Base-by-base conservation (phyloP, 2,797 vertebrate genomes). In the Phataginus tetradactyla region DNA sequence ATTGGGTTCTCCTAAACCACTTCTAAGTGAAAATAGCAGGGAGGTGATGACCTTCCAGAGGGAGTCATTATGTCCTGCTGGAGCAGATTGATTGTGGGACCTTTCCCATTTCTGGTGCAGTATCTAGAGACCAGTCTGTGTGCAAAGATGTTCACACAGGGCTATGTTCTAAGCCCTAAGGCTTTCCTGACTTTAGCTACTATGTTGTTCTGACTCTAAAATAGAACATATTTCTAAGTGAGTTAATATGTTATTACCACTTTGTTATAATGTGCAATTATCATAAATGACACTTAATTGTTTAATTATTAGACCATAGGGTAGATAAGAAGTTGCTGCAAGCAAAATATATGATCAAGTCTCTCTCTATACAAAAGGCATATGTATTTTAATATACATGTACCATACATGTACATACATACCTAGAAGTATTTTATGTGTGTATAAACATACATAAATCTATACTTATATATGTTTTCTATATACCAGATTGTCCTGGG, bases 211-310 rank as follows among this genome's bases (percentile, higher is more conserved):
- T 61, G 55, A 94, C 90, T 97, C 8, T 97, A 96, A 97, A 97
- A 53, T 20, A 94, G 97, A 95, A 66, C 83, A 29, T 66, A 85
- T 94, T 98, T 98, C 94, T 96, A 87, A 91, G 85, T 92, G 81
- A 97, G 96, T 89, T 97, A 96, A 98, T 90, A 91, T 29, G 59
- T 94, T 92, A 49, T 61, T 96, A 93, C 80, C 0, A 23, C 84
- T 97, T 94, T 95, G 94, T 18, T 98, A 25, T 85, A 96, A 96
- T 87, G 81, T 85, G 53, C 75, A 94, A 97, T 94, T 95, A 97
- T 88, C 27, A 94, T 84, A 3, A 97, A 96, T 96, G n/a, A 79
- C 3, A 89, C 32, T 96, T 97, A 97, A 94, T 97, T 91, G 18
- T 68, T 79, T 98, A 96, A 97, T 97, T 97, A 77, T 88, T 95